Base-by-base conservation (phyloP, 2,113 vertebrate genomes). In the Salvelinus sp. region DNA sequence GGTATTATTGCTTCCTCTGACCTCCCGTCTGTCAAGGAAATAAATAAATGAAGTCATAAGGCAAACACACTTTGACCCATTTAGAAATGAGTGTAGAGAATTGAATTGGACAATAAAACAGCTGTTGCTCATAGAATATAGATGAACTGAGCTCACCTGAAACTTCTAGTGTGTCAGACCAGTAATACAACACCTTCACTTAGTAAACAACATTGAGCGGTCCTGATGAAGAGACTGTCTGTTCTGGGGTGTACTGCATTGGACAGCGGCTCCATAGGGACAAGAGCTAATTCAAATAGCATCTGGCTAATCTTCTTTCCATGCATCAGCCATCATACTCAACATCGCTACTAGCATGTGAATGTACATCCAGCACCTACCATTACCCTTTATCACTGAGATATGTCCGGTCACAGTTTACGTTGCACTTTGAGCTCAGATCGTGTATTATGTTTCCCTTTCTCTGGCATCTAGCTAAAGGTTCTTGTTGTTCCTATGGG, bases 191-290 rank as follows among this genome's bases (percentile, higher is more conserved):
- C 73, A 14, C 58, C 27, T 75, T 22, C 23, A 27, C 18, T 48
- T 5, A 27, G 44, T 48, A 74, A 66, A 38, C 30, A 44, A 38
- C 3, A 48, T 22, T 62, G 58, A 44, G 28, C 18, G 14, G 69
- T 82, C 81, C 78, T 87, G 72, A 88, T 87, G 85, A 87, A 89
- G 86, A 89, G 83, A 83, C n/a, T 82, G 76, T 79, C 79, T 84
- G 83, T 86, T 83, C 77, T 69, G 79, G 60, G 64, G 7, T 82
- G 76, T 80, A 84, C 85, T 85, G 76, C 82, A 75, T 78, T 23
- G 57, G 85, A 86, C 88, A 90, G 88, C 86, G 84, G 83, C 62
- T 81, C 82, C 88, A 9, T 83, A 30, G 70, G 76, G 82, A 82
- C 83, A 80, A 79, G 85, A 83, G 86, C 73, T 60, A 22, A 75